phyloP scores from a whole-genome alignment of 2,797 vertebrate species.

The Ataeniobius toweri region DNA sequence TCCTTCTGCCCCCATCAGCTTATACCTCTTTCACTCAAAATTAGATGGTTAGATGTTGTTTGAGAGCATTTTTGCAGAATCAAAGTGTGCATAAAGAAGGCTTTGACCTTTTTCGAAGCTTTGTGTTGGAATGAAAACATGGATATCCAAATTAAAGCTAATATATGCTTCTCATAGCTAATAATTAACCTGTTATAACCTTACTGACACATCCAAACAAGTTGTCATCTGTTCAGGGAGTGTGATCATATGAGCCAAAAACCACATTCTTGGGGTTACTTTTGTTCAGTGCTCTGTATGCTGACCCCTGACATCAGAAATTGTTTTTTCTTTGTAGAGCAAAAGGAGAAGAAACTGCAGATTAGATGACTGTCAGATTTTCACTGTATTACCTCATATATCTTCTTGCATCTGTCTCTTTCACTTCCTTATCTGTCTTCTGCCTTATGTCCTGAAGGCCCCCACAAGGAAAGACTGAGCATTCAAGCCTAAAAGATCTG shows the following conservation, averaged over 20 bases:
- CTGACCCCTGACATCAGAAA: slow-evolving; percentile 7
- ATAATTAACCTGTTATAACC: slow-evolving; percentile 43
- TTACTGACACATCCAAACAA: slow-evolving; percentile 40
- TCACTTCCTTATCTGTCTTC: slow-evolving; percentile 39
- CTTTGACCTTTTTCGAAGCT: background rate
- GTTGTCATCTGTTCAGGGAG: background rate
- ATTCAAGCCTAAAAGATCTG: background rate
- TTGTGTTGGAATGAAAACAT: background rate
- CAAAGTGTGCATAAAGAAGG: background rate
- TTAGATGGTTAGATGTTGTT: slow-evolving; percentile 9
- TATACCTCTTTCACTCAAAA: slow-evolving; percentile 50
- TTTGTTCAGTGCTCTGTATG: slow-evolving; percentile 33
- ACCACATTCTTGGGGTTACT: slow-evolving; percentile 35
- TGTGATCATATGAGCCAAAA: slow-evolving; percentile 44
- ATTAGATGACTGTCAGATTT: slow-evolving; percentile 32
- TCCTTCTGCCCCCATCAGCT: slow-evolving; percentile 36
- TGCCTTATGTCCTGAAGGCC: slow-evolving; percentile 5
- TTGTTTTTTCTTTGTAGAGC: slow-evolving; percentile 11
- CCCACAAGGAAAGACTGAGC: background rate
- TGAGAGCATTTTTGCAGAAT: background rate
- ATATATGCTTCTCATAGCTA: slow-evolving; percentile 16
- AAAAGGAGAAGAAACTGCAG: slow-evolving; percentile 39
- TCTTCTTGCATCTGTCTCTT: slow-evolving; percentile 30
- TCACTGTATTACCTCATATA: slow-evolving; percentile 53
- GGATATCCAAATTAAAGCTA: background rate